phyloP scores from a whole-genome alignment of 2,888 invertebrate genomes.

The Meandrusa payeni region DNA sequence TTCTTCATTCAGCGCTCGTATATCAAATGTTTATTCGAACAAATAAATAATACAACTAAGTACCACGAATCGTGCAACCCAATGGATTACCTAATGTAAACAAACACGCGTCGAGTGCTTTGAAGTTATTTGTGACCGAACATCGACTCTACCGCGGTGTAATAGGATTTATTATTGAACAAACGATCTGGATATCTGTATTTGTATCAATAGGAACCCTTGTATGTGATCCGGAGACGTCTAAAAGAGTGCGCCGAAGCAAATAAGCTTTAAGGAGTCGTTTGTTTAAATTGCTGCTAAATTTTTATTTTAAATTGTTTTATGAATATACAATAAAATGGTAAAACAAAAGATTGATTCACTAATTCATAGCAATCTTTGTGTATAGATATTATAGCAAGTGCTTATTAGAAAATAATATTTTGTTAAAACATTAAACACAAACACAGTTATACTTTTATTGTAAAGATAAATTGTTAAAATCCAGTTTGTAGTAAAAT shows the following conservation, averaged over 20 bases:
- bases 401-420: too few relatives aligned
- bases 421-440: too few relatives aligned
- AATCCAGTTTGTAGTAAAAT: too few relatives aligned
- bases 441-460: too few relatives aligned
- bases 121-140: conserved; percentile 5
- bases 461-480: too few relatives aligned
- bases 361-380: too few relatives aligned
- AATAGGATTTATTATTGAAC: conserved; percentile 20
- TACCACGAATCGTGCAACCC: conserved; percentile 36
- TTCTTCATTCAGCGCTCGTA: conserved; percentile 28
- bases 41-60: conserved; percentile 40
- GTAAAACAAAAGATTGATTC: too few relatives aligned
- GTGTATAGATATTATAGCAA: too few relatives aligned
- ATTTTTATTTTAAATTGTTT: too few relatives aligned
- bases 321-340: too few relatives aligned
- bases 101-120: conserved; percentile 34
- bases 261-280: conserved; percentile 53
- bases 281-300: not conserved
- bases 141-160: conserved; percentile 11
- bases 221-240: conserved; percentile 66
- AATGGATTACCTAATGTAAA: conserved; percentile 43
- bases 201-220: conserved; percentile 57
- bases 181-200: conserved; percentile 16
- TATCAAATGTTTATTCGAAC: conserved; percentile 40
- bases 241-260: conserved; percentile 54